Conservation (phyloP, 2,113 vertebrate species). For the Hippotragus niger region DNA sequence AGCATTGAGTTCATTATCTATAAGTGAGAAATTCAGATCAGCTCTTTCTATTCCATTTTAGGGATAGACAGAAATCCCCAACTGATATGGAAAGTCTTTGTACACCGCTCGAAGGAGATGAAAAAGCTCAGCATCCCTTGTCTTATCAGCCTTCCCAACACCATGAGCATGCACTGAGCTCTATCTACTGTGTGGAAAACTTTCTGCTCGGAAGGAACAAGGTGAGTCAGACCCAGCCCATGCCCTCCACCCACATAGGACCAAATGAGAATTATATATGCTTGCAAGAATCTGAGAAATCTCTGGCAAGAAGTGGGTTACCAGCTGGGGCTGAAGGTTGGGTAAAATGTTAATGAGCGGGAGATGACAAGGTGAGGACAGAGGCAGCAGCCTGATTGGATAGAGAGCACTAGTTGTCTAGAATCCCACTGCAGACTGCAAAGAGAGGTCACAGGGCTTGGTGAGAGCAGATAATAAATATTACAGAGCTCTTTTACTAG, state of each 20-base stretch:
- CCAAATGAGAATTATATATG: not conserved
- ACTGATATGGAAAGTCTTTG: not conserved
- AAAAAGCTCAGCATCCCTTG: not conserved
- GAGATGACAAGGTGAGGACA: not conserved
- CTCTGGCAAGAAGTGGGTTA: not conserved
- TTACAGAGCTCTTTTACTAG: not conserved
- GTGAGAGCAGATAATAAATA: not conserved
- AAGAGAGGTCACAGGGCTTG: not conserved
- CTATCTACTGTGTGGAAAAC: not conserved
- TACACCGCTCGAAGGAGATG: not conserved
- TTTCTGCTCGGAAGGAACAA: not conserved
- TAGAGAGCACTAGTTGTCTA: not conserved
- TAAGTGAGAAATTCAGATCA: not conserved
- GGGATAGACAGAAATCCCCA: not conserved
- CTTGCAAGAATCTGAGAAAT: conserved; percentile 1
- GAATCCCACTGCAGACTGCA: not conserved
- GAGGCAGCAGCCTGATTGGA: not conserved
- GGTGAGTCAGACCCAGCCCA: not conserved
- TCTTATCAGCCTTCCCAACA: not conserved
- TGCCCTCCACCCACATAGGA: not conserved
- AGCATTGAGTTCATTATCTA: not conserved
- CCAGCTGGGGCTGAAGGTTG: not conserved
- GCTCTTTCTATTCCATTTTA: not conserved
- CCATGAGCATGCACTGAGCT: not conserved
- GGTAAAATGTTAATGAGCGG: not conserved